phyloP scores from a whole-genome alignment of 2,113 vertebrate genomes.

The Otolemur garnettii region DNA sequence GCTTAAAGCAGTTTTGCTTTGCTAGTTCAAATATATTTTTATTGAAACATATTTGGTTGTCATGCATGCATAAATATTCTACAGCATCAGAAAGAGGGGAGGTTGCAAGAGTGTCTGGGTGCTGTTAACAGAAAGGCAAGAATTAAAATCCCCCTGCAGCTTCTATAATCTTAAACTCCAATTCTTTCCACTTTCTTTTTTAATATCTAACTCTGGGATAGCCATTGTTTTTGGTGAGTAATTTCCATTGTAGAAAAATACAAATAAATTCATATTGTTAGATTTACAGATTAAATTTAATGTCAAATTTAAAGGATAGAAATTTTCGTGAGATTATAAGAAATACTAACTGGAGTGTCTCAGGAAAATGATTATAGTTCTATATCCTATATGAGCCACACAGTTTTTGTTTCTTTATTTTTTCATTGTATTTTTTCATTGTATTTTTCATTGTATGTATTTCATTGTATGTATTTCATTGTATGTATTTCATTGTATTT shows the following conservation, averaged over 20 bases:
- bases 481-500: too few relatives aligned
- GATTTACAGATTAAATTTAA: conserved; percentile 43
- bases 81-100: conserved; percentile 74
- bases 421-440: conserved; percentile 33
- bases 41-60: conserved; percentile 86
- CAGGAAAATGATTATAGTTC: conserved; percentile 4
- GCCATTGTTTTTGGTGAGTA: not conserved
- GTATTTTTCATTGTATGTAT: conserved; percentile 21
- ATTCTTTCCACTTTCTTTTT: conserved; percentile 13
- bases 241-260: conserved; percentile 24
- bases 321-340: conserved; percentile 20
- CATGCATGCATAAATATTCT: conserved; percentile 85
- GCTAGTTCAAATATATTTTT: conserved; percentile 85
- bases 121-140: conserved; percentile 74
- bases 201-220: not conserved
- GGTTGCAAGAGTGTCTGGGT: conserved; percentile 32
- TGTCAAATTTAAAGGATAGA: conserved; percentile 23
- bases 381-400: not conserved
- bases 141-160: conserved; percentile 66
- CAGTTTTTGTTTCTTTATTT: not conserved
- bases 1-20: conserved; percentile 86
- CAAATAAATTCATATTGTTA: conserved; percentile 3
- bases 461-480: not conserved
- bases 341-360: conserved; percentile 41
- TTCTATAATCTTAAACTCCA: not conserved